Evolutionary conservation across 1,140 invertebrate species (phyloP), one percentile per base, ranked within the genome.

Genomic region (Thaumatotibia leucotreta): DNA sequence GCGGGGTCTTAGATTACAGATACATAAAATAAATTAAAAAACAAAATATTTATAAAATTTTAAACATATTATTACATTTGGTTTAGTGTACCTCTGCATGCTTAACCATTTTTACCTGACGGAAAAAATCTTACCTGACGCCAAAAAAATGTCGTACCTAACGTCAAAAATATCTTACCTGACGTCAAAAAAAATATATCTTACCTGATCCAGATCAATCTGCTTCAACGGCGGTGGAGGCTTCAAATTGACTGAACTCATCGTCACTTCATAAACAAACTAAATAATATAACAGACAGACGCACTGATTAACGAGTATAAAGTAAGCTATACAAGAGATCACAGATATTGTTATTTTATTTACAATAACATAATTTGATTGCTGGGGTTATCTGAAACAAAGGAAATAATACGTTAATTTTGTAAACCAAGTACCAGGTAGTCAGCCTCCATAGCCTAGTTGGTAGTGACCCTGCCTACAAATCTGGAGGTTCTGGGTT

Each of bases 151-250:
- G n/a, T n/a, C n/a, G n/a, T n/a, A n/a, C n/a, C n/a, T n/a, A n/a
- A n/a, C n/a, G n/a, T n/a, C n/a, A n/a, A n/a, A n/a, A n/a, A n/a
- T n/a, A n/a, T n/a, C n/a, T n/a, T n/a, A n/a, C n/a, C n/a, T n/a
- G n/a, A n/a, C n/a, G n/a, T n/a, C n/a, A n/a, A n/a, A n/a, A 68
- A 67, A 67, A 61, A 71, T 66, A 63, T 20, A 32, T 32, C 68
- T 84, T 68, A 91, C 90, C 91, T 97, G 96, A 92, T 98, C 97
- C 66, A 98, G 92, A 84, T 97, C 96, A 67, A 96, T 97, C 75
- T 96, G 95, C 79, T 95, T 95, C n/a, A 96, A 89, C 27, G 95
- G 95, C 65, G 92, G 71, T 50, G 81, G 77, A 17, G 83, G 77
- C 71, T 79, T 74, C 39, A 67, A 61, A 35, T 67, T 76, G 10